Evolutionary conservation across 2,113 vertebrate species (phyloP).

Genomic region (Physeter macrocephalus): DNA sequence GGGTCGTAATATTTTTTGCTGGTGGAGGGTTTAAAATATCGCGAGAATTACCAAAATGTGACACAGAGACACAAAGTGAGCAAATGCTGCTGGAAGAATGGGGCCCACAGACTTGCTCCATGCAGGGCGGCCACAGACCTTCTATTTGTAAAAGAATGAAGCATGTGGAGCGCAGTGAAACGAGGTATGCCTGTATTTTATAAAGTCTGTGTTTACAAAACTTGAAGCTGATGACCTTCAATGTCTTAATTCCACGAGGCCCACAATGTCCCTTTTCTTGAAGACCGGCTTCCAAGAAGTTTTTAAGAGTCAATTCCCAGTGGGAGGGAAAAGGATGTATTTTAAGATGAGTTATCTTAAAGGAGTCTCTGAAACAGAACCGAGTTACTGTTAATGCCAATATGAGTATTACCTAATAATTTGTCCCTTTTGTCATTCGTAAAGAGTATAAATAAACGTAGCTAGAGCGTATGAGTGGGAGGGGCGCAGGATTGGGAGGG

Average conservation of each 20-base stretch:
- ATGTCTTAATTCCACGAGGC: background rate
- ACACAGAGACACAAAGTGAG: background rate
- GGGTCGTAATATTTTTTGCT: background rate
- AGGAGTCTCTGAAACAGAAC: background rate
- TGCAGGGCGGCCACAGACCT: background rate
- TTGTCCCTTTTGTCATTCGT: background rate
- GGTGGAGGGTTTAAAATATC: background rate
- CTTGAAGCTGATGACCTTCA: background rate
- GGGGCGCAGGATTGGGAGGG: background rate
- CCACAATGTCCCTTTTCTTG: background rate
- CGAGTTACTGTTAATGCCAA: background rate
- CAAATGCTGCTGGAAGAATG: background rate
- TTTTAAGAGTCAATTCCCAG: background rate
- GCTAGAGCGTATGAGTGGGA: background rate
- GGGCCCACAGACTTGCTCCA: background rate
- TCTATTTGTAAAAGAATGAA: background rate
- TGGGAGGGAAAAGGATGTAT: background rate
- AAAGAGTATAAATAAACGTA: background rate
- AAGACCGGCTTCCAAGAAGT: background rate
- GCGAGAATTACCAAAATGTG: background rate
- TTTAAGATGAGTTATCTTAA: background rate
- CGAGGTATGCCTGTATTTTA: background rate
- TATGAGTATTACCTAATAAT: background rate
- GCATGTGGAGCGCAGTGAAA: background rate
- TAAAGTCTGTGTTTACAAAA: background rate